These are phyloP conservation scores for Cabera pusaria DNA, from an alignment of 2,888 invertebrate genomes.

Conservation along the genomic window DNA sequence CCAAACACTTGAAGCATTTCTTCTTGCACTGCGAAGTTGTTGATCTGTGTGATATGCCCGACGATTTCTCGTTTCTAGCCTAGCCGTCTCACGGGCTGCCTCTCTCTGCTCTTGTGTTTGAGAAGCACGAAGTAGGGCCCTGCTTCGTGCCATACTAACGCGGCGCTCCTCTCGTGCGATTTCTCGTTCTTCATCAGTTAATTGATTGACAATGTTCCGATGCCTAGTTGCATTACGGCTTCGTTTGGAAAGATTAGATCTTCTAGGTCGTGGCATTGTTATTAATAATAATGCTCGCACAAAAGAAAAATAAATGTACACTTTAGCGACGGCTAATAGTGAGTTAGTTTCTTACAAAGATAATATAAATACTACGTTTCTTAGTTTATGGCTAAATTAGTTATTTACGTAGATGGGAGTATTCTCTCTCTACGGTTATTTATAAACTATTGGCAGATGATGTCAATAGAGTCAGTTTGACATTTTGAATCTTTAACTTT, in stretches of 20 bases:
- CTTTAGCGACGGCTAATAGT: too few relatives aligned
- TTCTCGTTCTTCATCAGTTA: slow-evolving; percentile 34
- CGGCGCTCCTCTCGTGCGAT: slow-evolving; percentile 36
- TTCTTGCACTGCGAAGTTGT: slow-evolving; percentile 39
- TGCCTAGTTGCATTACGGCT: slow-evolving; percentile 38
- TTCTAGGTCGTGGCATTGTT: too few relatives aligned
- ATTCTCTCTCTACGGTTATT: too few relatives aligned
- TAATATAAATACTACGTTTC: too few relatives aligned
- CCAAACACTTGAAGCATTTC: slow-evolving; percentile 40
- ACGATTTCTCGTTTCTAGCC: slow-evolving; percentile 39
- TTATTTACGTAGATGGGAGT: too few relatives aligned
- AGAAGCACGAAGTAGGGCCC: slow-evolving; percentile 38
- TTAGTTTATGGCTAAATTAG: too few relatives aligned
- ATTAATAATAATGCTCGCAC: too few relatives aligned
- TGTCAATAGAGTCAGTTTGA: too few relatives aligned
- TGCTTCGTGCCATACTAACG: slow-evolving; percentile 37
- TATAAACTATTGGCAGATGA: too few relatives aligned
- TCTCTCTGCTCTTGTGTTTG: slow-evolving; percentile 39
- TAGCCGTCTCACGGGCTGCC: slow-evolving; percentile 41
- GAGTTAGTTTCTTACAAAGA: too few relatives aligned
- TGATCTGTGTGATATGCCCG: slow-evolving; percentile 35
- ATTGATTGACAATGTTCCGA: slow-evolving; percentile 34
- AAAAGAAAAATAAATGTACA: too few relatives aligned
- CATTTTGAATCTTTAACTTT: too few relatives aligned
- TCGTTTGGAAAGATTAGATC: slow-evolving; percentile 38